Evolutionary conservation across 2,113 vertebrate genomes (phyloP).

Genomic region (Ctenomys sociabilis): DNA sequence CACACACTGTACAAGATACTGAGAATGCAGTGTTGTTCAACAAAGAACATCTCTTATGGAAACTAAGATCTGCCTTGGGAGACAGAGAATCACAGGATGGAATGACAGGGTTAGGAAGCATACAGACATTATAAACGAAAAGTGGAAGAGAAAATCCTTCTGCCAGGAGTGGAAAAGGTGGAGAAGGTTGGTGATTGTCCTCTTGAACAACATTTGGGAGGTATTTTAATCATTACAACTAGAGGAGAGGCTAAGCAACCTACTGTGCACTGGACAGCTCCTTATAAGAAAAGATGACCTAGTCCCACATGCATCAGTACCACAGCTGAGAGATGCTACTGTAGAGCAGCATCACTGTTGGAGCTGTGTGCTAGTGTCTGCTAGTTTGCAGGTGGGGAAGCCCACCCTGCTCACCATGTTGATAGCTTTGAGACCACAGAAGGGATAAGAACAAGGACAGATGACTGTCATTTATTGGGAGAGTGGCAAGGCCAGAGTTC

Average conservation of each 20-base stretch:
- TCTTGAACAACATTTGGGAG: neutral
- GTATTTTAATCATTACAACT: neutral
- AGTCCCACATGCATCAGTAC: neutral
- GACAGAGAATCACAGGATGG: neutral
- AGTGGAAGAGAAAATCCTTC: neutral
- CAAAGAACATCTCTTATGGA: neutral
- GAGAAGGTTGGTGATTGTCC: neutral
- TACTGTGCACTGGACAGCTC: neutral
- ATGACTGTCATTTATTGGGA: neutral
- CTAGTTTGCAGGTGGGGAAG: neutral
- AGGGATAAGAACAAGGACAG: neutral
- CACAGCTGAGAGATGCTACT: neutral
- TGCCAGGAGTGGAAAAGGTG: neutral
- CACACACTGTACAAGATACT: neutral
- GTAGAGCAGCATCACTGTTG: neutral
- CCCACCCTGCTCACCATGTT: neutral
- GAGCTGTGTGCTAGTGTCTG: neutral
- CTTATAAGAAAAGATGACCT: neutral
- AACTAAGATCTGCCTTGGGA: neutral
- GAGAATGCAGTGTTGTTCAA: neutral
- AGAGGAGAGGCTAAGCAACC: neutral
- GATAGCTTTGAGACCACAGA: neutral
- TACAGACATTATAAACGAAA: neutral
- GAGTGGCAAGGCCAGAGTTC: neutral
- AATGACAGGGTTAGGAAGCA: neutral